Base-by-base conservation (phyloP, 2,113 vertebrate species). In the Callionymus lyra region DNA sequence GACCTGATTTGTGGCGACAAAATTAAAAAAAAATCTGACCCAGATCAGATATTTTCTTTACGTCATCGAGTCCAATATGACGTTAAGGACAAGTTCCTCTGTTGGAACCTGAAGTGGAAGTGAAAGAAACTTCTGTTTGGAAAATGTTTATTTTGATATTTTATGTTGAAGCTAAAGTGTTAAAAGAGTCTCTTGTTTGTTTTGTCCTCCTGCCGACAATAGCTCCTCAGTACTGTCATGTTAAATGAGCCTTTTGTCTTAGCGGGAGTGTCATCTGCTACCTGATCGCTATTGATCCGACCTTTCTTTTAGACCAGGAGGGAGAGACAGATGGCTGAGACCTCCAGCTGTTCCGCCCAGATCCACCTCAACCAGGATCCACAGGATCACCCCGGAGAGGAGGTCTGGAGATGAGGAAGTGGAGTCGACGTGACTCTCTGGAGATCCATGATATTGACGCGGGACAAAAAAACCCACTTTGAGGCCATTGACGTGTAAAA, bases 401-500 rank as follows among this genome's bases (percentile, higher is more conserved):
- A 36, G 34, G 35, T 46, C 38, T 55, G 31, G 16, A 37, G 16
- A 37, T 5, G 11, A 12, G 21, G 34, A 34, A 45, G n/a, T 16
- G 16, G 31, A 32, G 21, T 12, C 11, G 38, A 54, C 41, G 61
- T 50, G 57, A 50, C 62, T 68, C 38, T 65, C 57, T 67, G 44
- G n/a, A 41, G 40, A 72, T 50, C 63, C 61, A 31, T 1, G 65
- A 54, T 56, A 69, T 66, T 68, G 53, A 72, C 76, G 72, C 61
- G 18, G 42, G 58, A 63, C 68, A 34, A 70, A 74, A 66, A 52
- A n/a, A n/a, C n/a, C 34, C 56, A 44, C 43, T 56, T 72, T 56
- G 58, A 44, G 44, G 19, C 59, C 56, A 82, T 79, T 86, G 84
- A 85, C 65, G 63, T 84, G 84, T 77, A 81, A 85, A 84, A 79